Evolutionary conservation across 2,113 vertebrate genomes (phyloP).

Genomic region (Empidonax traillii): DNA sequence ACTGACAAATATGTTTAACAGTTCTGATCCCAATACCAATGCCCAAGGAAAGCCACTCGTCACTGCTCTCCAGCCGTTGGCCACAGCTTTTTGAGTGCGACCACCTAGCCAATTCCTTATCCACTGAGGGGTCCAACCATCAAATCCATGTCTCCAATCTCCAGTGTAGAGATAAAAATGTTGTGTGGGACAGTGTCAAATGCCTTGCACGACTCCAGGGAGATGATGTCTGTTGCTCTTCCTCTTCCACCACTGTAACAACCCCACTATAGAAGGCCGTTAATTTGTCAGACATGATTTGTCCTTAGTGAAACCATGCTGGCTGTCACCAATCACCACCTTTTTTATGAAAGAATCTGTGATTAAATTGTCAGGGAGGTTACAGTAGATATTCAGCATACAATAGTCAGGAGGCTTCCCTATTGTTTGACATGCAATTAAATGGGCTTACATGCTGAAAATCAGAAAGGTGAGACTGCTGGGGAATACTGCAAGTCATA

Average conservation of each 20-base stretch:
- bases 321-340: background rate
- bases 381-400: background rate
- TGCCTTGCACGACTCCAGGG: background rate
- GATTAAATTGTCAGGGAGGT: background rate
- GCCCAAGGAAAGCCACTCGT: background rate
- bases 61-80: background rate
- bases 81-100: background rate
- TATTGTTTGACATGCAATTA: constrained; percentile 6
- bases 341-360: background rate
- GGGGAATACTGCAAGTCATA: background rate
- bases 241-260: background rate
- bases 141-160: background rate
- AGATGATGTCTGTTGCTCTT: background rate
- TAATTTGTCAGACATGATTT: background rate
- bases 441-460: background rate
- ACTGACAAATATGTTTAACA: background rate
- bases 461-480: background rate
- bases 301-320: background rate
- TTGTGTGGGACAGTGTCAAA: background rate
- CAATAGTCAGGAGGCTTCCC: background rate
- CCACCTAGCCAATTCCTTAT: background rate
- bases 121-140: background rate
- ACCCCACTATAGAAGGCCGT: background rate
- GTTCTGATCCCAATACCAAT: background rate
- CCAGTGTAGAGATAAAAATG: background rate